phyloP scores from a whole-genome alignment of 2,888 invertebrate species.

The Leptothorax acervorum region DNA sequence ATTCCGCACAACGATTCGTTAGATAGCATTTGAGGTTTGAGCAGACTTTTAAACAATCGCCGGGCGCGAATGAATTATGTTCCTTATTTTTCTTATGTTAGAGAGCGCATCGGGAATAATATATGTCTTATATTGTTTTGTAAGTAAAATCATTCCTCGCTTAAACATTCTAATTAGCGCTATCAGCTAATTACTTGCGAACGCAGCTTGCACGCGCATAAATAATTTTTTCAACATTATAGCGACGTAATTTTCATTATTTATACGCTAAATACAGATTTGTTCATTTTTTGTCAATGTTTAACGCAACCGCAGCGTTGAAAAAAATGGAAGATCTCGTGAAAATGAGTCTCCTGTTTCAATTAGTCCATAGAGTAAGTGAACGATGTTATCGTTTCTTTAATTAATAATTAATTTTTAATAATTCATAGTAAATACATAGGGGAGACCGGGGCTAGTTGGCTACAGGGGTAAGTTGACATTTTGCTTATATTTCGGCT shows the following conservation, averaged over 20 bases:
- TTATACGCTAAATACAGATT: background rate
- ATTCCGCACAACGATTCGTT: too few relatives aligned
- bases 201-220: background rate
- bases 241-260: background rate
- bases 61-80: too few relatives aligned
- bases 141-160: slow-evolving; percentile 74
- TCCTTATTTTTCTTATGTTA: too few relatives aligned
- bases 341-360: background rate
- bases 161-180: slow-evolving; percentile 40
- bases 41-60: too few relatives aligned
- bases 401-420: background rate
- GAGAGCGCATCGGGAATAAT: background rate
- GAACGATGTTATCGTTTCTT: background rate
- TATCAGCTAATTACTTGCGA: slow-evolving; percentile 59
- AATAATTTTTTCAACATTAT: background rate
- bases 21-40: too few relatives aligned
- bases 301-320: background rate
- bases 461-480: too few relatives aligned
- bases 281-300: background rate
- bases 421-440: background rate
- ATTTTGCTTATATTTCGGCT: too few relatives aligned
- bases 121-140: slow-evolving; percentile 52
- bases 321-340: background rate
- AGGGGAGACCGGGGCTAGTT: too few relatives aligned
- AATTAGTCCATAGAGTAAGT: background rate